Percentiles rank a stretch among this genome's conserved stretches.
Evolutionary conservation across 2,113 vertebrate species (phyloP).

Genomic region (Amazona vittata): DNA sequence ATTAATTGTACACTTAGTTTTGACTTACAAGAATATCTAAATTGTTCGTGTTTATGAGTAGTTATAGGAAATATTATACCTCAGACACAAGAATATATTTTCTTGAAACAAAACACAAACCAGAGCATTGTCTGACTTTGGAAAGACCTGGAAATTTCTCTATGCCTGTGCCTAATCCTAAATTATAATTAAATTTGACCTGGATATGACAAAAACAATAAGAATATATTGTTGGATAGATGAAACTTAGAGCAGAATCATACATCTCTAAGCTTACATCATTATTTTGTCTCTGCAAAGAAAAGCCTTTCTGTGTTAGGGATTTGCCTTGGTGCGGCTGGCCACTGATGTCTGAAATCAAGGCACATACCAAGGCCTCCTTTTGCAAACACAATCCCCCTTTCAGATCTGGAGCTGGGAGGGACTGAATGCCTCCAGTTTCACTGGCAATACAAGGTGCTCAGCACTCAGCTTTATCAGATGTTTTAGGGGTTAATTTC

Average conservation of each 20-base stretch:
- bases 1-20: constrained; percentile 57
- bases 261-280: constrained; percentile 13
- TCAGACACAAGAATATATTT: constrained; percentile 12
- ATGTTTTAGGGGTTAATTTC: constrained; percentile 41
- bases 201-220: constrained; percentile 29
- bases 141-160: constrained; percentile 21
- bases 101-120: constrained; percentile 47
- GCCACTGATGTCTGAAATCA: constrained; percentile 53
- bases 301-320: constrained; percentile 62
- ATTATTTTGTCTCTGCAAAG: constrained; percentile 26
- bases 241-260: constrained; percentile 43
- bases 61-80: constrained; percentile 45
- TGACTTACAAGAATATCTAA: constrained; percentile 52
- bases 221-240: constrained; percentile 28
- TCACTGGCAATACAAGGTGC: neutral
- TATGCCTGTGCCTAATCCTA: constrained; percentile 32
- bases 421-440: constrained; percentile 22
- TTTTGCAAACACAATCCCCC: constrained; percentile 56
- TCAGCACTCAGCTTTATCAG: neutral
- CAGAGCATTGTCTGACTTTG: constrained; percentile 42
- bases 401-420: constrained; percentile 36
- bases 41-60: constrained; percentile 55
- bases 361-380: constrained; percentile 54
- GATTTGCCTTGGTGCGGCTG: constrained; percentile 53
- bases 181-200: constrained; percentile 56